These are phyloP conservation scores for Hydrocynus forskahlii DNA, from an alignment of 2,797 vertebrate species.

Conservation along the genomic window DNA sequence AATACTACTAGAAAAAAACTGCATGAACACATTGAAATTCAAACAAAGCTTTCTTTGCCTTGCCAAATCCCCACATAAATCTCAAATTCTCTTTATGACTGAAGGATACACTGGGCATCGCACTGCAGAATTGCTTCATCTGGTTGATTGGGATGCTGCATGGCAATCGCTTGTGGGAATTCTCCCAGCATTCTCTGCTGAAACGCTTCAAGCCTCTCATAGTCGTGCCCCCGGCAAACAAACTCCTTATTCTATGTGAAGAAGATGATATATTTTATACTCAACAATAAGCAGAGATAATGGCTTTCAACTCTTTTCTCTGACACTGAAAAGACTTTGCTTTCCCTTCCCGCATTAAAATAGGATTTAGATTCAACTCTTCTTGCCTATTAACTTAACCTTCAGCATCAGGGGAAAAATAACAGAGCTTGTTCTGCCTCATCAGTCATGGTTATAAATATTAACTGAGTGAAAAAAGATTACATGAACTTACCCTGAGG, in stretches of 20 bases:
- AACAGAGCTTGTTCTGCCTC: constrained; percentile 9
- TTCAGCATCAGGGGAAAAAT: neutral
- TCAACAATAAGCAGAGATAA: neutral
- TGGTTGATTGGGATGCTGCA: constrained; percentile 98
- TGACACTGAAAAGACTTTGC: neutral
- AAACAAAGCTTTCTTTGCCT: neutral
- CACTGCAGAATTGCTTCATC: constrained; percentile 95
- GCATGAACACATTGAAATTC: neutral
- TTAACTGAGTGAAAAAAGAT: constrained; percentile 25
- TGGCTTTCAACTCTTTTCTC: neutral
- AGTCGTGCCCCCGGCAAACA: constrained; percentile 96
- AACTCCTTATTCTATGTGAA: constrained; percentile 94
- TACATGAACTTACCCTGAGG: constrained; percentile 85
- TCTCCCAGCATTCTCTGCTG: constrained; percentile 98
- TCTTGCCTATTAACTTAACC: constrained; percentile 22
- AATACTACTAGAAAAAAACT: neutral
- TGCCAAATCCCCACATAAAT: neutral
- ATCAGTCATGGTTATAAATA: constrained; percentile 34
- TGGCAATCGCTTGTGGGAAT: constrained; percentile 97
- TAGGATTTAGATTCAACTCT: constrained; percentile 15
- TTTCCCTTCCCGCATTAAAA: constrained; percentile 1
- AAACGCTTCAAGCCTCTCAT: constrained; percentile 96
- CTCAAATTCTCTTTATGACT: neutral
- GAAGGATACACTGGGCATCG: constrained; percentile 97
- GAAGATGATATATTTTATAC: constrained; percentile 39